Evolutionary conservation across 1,140 invertebrate genomes (phyloP).

Genomic region (Batillaria attramentaria): DNA sequence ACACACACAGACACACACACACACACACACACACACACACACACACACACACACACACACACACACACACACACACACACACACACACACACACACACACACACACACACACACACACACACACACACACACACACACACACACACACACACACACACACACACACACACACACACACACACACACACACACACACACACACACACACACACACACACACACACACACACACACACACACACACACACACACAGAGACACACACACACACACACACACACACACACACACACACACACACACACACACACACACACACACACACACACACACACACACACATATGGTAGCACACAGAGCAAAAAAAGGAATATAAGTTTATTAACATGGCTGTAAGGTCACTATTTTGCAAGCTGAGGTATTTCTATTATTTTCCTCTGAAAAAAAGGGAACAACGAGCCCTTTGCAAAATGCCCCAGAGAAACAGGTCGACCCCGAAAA

Average conservation of each 20-base stretch:
- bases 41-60: not conserved
- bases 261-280: conserved; percentile 15
- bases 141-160: conserved; percentile 13
- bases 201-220: not conserved
- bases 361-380: no score
- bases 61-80: not conserved
- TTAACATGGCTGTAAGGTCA: no score
- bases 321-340: conserved; percentile 18
- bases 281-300: not conserved
- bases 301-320: conserved; percentile 16
- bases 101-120: conserved; percentile 20
- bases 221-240: not conserved
- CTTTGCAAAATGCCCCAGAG: no score
- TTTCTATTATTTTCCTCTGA: no score
- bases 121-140: conserved; percentile 13
- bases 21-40: not conserved
- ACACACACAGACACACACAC: not conserved
- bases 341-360: not conserved
- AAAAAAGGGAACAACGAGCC: no score
- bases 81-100: not conserved
- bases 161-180: not conserved
- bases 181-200: conserved; percentile 9
- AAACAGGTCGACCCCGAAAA: no score
- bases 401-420: no score
- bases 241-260: conserved; percentile 1